Evolutionary conservation across 2,113 vertebrate genomes (phyloP).

Genomic region (Synodontis membranacea): DNA sequence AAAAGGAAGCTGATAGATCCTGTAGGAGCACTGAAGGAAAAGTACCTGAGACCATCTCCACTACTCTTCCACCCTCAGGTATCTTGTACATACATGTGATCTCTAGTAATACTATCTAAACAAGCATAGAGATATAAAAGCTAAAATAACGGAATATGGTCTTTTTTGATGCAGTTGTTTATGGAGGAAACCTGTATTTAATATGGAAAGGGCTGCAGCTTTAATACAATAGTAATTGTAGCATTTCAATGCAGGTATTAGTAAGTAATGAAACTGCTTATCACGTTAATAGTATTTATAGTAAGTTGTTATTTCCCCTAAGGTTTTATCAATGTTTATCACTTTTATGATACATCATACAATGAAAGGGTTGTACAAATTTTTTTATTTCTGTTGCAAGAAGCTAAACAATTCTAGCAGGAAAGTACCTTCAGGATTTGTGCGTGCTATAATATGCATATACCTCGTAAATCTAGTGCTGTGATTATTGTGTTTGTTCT

Average conservation of each 20-base stretch:
- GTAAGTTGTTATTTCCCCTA: neutral
- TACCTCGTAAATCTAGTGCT: neutral
- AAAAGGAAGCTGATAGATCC: conserved; percentile 98
- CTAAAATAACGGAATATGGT: neutral
- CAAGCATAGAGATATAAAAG: neutral
- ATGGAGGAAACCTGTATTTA: no score
- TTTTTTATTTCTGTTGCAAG: neutral
- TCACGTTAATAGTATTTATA: neutral
- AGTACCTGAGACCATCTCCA: conserved; percentile 89
- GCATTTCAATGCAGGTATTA: neutral
- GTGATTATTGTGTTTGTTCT: neutral
- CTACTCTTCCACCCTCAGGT: conserved; percentile 98
- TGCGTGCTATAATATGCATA: neutral
- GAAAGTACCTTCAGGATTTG: neutral
- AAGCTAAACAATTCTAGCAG: neutral
- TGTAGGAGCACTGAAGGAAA: conserved; percentile 94
- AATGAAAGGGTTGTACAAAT: neutral
- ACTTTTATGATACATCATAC: neutral
- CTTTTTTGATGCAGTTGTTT: neutral
- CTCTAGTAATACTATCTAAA: neutral
- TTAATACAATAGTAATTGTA: neutral
- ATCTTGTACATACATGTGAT: conserved; percentile 40
- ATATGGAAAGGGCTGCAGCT: neutral
- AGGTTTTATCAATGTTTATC: neutral
- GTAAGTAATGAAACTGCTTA: neutral